Conservation (phyloP, 2,888 invertebrate genomes). For the Cylindroiulus punctatus region DNA sequence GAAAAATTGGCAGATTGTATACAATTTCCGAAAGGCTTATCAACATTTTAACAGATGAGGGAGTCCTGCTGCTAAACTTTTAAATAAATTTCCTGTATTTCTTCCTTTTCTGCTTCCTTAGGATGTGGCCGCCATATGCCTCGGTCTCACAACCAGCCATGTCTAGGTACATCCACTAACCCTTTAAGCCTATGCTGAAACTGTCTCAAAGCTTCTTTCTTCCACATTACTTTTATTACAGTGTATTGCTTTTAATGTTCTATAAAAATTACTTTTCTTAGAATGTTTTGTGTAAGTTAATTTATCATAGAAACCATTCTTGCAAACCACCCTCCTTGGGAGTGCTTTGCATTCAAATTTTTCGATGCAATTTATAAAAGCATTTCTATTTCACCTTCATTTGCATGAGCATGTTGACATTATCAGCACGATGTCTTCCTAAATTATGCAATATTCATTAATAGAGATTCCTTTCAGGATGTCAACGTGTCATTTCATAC, state of each 20-base stretch:
- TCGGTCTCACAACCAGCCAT: constrained; percentile 54
- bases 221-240: background rate
- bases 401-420: constrained; percentile 9
- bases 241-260: background rate
- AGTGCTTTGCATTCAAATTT: background rate
- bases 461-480: constrained; percentile 32
- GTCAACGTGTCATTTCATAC: background rate
- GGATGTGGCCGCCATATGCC: constrained; percentile 52
- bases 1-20: too few relatives aligned
- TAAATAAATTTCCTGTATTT: constrained; percentile 28
- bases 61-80: background rate
- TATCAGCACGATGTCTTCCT: constrained; percentile 1
- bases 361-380: background rate
- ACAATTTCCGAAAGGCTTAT: too few relatives aligned
- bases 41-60: background rate
- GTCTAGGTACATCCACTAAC: constrained; percentile 53
- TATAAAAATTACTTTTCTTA: background rate
- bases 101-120: constrained; percentile 52
- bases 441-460: constrained; percentile 7
- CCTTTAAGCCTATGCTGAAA: background rate
- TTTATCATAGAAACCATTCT: background rate
- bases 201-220: background rate
- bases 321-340: background rate
- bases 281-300: background rate
- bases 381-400: background rate